Conservation (phyloP, 2,113 vertebrate species). For the Etheostoma spectabile region DNA sequence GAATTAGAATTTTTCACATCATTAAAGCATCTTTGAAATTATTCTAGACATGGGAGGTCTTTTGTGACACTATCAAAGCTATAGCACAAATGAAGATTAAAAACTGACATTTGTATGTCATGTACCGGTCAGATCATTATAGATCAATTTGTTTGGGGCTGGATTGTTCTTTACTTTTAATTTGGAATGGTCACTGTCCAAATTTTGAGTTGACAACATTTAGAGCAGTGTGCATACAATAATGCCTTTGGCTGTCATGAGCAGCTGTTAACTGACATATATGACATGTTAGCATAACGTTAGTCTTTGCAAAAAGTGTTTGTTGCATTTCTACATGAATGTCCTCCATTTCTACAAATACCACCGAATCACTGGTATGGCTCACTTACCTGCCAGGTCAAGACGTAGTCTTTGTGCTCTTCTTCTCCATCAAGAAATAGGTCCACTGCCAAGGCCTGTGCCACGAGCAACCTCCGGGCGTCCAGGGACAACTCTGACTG, state of each 20-base stretch:
- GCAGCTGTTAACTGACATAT: background rate
- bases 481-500: conserved; percentile 89
- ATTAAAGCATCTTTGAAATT: background rate
- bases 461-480: conserved; percentile 87
- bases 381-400: conserved; percentile 91
- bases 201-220: background rate
- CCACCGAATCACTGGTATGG: background rate
- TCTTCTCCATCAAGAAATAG: conserved; percentile 87
- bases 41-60: background rate
- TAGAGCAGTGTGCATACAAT: background rate
- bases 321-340: background rate
- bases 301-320: conserved; percentile 1
- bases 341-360: background rate
- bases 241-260: background rate
- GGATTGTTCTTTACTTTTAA: background rate
- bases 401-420: conserved; percentile 85
- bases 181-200: background rate
- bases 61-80: background rate
- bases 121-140: background rate
- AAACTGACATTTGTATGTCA: background rate
- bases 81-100: background rate
- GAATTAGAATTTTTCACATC: background rate
- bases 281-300: background rate
- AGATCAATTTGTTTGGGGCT: background rate
- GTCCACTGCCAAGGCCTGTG: conserved; percentile 91